Conservation (phyloP, 2,797 vertebrate genomes). For the Syngnathus rostellatus region DNA sequence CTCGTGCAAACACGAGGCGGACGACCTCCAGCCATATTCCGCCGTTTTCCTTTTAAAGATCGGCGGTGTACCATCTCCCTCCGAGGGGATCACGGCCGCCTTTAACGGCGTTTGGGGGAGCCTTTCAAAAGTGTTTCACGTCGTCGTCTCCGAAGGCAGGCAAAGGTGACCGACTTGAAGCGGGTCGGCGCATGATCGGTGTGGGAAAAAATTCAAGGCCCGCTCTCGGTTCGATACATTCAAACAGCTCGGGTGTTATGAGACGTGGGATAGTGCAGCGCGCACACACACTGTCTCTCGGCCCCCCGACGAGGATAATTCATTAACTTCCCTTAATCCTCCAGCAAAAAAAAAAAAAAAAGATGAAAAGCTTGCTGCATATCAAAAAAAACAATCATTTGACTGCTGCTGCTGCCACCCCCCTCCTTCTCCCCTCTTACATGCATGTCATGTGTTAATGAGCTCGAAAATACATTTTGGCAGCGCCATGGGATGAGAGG, state of each 20-base stretch:
- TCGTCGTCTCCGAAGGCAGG: slow-evolving; percentile 43
- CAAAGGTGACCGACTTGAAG: slow-evolving; percentile 45
- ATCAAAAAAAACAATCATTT: slow-evolving; percentile 68
- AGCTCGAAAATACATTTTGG: slow-evolving; percentile 77
- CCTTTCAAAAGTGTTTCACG: slow-evolving; percentile 41
- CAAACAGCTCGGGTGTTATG: slow-evolving; percentile 62
- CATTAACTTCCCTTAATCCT: slow-evolving; percentile 70
- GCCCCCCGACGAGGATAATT: slow-evolving; percentile 65
- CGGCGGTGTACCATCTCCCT: slow-evolving; percentile 38
- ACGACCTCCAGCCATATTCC: slow-evolving; percentile 51
- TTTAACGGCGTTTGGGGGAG: not conserved
- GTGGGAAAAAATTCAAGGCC: slow-evolving; percentile 65
- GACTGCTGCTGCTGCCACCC: slow-evolving; percentile 25
- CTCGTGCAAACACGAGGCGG: slow-evolving; percentile 58
- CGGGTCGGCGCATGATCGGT: slow-evolving; percentile 43
- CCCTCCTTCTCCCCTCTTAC: not conserved
- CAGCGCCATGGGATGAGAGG: slow-evolving; percentile 70
- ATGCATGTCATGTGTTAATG: slow-evolving; percentile 68
- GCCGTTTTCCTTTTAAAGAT: slow-evolving; percentile 59
- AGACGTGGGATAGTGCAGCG: slow-evolving; percentile 66
- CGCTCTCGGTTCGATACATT: slow-evolving; percentile 59
- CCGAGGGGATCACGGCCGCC: not conserved
- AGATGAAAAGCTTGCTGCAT: slow-evolving; percentile 69
- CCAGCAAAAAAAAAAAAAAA: slow-evolving; percentile 53
- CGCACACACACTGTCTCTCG: slow-evolving; percentile 57